phyloP scores from a whole-genome alignment of 2,888 invertebrate genomes.

The Tuberolachnus salignus region DNA sequence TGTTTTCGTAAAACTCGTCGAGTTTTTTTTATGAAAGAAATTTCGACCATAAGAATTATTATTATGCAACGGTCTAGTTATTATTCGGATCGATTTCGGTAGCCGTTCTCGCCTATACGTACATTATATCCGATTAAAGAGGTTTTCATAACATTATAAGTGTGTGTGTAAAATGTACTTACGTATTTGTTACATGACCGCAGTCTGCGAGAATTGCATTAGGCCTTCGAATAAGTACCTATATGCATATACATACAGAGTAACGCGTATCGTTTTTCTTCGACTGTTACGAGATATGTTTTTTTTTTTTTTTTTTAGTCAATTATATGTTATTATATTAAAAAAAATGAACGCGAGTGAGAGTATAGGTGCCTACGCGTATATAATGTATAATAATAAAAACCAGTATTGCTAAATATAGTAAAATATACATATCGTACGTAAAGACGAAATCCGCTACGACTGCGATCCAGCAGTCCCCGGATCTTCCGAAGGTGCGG shows the following conservation, averaged over 20 bases:
- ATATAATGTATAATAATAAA: background rate
- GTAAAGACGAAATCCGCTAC: background rate
- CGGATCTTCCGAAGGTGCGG: background rate
- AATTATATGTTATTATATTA: background rate
- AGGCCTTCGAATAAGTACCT: background rate
- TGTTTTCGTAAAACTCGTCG: background rate
- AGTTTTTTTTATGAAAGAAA: background rate
- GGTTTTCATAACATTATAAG: no score
- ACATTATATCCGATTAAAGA: background rate
- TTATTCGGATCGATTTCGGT: slow-evolving; percentile 18
- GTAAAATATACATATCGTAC: no score
- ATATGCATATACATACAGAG: background rate
- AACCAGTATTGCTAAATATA: background rate
- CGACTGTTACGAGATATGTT: background rate
- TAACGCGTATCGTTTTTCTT: background rate
- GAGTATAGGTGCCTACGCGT: no score
- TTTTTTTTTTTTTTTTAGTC: background rate
- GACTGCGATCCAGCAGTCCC: no score
- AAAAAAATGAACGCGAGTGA: background rate
- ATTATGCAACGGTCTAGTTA: slow-evolving; percentile 24
- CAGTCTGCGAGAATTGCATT: background rate
- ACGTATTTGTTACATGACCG: background rate
- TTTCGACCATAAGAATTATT: no score
- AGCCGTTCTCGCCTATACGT: background rate
- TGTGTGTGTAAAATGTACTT: no score